Percentiles rank a stretch among this genome's conserved stretches.
Evolutionary conservation across 2,113 vertebrate genomes (phyloP).

Genomic region (Toxotes jaculatrix): DNA sequence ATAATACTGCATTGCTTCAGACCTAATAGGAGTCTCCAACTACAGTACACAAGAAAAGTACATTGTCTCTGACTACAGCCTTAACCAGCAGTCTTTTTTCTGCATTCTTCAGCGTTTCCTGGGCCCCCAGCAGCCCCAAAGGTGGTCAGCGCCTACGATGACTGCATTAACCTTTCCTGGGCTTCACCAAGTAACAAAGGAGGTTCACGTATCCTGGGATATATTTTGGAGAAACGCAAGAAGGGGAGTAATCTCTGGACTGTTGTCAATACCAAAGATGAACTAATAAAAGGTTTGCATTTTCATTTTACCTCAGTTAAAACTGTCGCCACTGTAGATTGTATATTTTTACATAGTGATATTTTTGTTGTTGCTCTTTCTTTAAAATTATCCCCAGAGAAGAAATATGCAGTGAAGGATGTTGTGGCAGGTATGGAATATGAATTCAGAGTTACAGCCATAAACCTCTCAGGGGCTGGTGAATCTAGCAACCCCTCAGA

Average conservation of each 20-base stretch:
- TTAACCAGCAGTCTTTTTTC: neutral
- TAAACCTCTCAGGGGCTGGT: slow-evolving; percentile 88
- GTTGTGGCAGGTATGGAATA: slow-evolving; percentile 88
- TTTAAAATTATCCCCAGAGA: slow-evolving; percentile 78
- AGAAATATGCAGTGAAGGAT: slow-evolving; percentile 83
- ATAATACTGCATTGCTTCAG: neutral
- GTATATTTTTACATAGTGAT: neutral
- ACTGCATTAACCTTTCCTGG: slow-evolving; percentile 88
- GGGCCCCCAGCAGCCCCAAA: slow-evolving; percentile 86
- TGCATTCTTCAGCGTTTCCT: slow-evolving; percentile 83
- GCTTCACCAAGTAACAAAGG: slow-evolving; percentile 81
- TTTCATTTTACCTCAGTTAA: neutral
- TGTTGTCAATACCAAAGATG: slow-evolving; percentile 79
- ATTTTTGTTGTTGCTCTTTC: slow-evolving; percentile 1
- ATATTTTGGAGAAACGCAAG: slow-evolving; percentile 90
- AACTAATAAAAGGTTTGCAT: slow-evolving; percentile 83
- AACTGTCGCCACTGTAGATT: neutral
- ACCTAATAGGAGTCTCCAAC: neutral
- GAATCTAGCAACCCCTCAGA: slow-evolving; percentile 87
- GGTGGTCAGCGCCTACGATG: slow-evolving; percentile 83
- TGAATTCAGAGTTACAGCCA: slow-evolving; percentile 90
- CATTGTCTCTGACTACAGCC: neutral
- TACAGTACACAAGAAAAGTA: neutral
- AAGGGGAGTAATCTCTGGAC: slow-evolving; percentile 89
- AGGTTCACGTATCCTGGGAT: slow-evolving; percentile 86